These are phyloP conservation scores for Calonectris borealis DNA, from an alignment of 2,113 vertebrate genomes.

Conservation along the genomic window DNA sequence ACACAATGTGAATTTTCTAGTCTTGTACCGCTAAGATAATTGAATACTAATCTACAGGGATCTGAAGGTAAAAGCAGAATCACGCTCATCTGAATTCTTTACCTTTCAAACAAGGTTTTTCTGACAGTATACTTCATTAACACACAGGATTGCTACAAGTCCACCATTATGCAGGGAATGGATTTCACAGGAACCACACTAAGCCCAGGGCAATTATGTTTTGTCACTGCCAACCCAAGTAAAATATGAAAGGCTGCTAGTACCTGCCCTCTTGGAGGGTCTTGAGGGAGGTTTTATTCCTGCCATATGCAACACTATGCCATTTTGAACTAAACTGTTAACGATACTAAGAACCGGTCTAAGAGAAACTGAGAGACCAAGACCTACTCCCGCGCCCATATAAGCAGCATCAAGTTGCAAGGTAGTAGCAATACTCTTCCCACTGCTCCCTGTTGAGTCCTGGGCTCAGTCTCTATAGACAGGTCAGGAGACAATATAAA, in stretches of 20 bases:
- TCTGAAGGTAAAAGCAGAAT: neutral
- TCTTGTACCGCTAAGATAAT: neutral
- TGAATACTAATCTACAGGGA: neutral
- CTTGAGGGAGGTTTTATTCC: neutral
- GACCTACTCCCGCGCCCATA: rapidly evolving
- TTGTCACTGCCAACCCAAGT: neutral
- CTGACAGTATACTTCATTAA: neutral
- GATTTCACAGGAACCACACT: neutral
- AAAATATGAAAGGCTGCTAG: neutral
- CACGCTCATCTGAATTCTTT: neutral
- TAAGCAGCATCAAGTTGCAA: neutral
- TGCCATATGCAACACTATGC: neutral
- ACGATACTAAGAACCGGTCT: neutral
- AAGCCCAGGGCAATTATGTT: neutral
- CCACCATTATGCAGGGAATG: neutral
- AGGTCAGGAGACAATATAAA: neutral
- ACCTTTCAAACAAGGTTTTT: neutral
- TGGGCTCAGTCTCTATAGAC: neutral
- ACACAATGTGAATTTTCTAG: neutral
- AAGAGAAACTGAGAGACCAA: neutral
- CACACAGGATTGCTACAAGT: neutral
- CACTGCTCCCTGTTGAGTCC: neutral
- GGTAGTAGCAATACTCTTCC: neutral
- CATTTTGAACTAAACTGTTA: neutral
- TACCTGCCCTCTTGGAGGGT: neutral